Evolutionary conservation across 2,797 vertebrate species (phyloP), one percentile per base, ranked within the genome.

Genomic region (Arctocebus calabarensis): DNA sequence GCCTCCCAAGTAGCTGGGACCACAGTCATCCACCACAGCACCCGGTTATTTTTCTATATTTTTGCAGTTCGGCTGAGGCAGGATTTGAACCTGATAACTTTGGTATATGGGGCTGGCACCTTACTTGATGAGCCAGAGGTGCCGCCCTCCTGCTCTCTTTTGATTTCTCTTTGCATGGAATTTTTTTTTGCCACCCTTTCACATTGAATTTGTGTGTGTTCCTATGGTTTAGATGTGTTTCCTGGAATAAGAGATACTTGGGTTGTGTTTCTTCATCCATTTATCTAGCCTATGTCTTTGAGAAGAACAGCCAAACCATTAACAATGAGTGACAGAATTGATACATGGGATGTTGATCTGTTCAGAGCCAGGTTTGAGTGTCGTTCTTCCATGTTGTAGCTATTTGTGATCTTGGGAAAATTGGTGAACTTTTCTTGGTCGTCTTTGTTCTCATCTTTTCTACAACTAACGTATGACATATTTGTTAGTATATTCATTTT

Each of bases 351-450:
- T n/a, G 32, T 19, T 66, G 32, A 66, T 66, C 64, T 66, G 32
- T n/a, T 66, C 16, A 83, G n/a, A 88, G 61, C 40, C 59, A 34
- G 37, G 16, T 81, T 34, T 55, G 25, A 75, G 23, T 88, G 4
- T 93, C 29, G 7, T 70, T 78, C 37, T 88, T 78, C 23, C 23
- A 34, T 22, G 29, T 66, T 3, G 8, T 74, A 92, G 73, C 14
- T 77, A 3, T 52, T 6, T 86, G 25, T 59, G 74, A 79, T 86
- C 22, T 96, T 90, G 73, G 43, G 37, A 77, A 88, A 88, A 91
- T 27, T 32, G 10, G 19, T 90, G 57, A 59, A 29, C 23, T 89
- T 88, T 73, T 96, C 40, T 84, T 37, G 23, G 2, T n/a, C 34
- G 27, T 92, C 19, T 43, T 81, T 14, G 62, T 87, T 59, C 2